Evolutionary conservation across 2,888 invertebrate species (phyloP).

Genomic region (Limnephilus marmoratus): DNA sequence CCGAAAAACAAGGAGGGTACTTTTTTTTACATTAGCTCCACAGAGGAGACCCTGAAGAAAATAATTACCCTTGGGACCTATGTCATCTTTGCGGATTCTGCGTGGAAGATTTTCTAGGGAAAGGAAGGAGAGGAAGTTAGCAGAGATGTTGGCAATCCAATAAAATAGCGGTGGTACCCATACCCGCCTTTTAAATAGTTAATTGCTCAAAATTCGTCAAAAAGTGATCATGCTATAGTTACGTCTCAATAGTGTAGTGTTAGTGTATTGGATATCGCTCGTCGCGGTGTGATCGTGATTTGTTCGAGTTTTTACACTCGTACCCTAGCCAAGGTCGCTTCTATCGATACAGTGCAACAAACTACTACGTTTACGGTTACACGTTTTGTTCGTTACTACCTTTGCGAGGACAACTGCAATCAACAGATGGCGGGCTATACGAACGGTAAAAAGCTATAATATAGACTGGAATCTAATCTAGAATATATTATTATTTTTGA

Average conservation of each 20-base stretch:
- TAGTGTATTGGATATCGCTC: neutral
- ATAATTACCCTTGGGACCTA: too few relatives aligned
- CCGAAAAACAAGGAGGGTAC: too few relatives aligned
- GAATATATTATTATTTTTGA: neutral
- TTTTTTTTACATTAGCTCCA: too few relatives aligned
- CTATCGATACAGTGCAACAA: neutral
- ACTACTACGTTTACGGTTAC: neutral
- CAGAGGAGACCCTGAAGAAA: too few relatives aligned
- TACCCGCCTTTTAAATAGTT: too few relatives aligned
- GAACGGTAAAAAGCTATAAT: neutral
- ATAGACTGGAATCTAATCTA: neutral
- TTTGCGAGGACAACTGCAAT: neutral
- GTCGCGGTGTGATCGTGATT: neutral
- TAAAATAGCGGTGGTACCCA: too few relatives aligned
- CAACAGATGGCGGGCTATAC: neutral
- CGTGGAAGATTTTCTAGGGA: too few relatives aligned
- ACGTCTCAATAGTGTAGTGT: neutral
- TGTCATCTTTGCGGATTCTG: too few relatives aligned
- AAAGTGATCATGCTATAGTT: neutral
- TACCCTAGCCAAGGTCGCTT: neutral
- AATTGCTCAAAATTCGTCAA: too few relatives aligned
- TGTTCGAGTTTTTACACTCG: neutral
- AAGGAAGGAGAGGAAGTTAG: too few relatives aligned
- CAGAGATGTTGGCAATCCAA: too few relatives aligned
- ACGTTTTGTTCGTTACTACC: neutral